These are phyloP conservation scores for Tubiluchus corallicola DNA, from an alignment of 2,888 invertebrate genomes.

Conservation along the genomic window DNA sequence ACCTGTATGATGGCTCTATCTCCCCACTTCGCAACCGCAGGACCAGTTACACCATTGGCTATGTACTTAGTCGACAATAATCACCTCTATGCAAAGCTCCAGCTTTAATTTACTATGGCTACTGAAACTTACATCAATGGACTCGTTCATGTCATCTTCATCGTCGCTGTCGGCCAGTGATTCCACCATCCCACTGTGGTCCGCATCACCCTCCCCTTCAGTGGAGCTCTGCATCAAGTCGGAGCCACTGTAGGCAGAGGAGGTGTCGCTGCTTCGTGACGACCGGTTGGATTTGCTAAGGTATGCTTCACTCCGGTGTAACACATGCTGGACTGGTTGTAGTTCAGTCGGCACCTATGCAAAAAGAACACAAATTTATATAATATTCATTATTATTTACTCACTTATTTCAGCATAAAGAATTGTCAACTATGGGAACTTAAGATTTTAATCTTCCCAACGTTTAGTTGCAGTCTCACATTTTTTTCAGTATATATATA, in stretches of 20 bases:
- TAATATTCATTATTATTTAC: too few relatives aligned
- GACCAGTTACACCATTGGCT: conserved; percentile 16
- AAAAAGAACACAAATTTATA: conserved; percentile 8
- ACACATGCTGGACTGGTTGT: conserved; percentile 12
- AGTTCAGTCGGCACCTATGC: conserved; percentile 9
- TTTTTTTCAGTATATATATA: too few relatives aligned
- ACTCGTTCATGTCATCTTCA: conserved; percentile 70
- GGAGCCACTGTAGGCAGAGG: conserved; percentile 86
- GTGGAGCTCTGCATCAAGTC: conserved; percentile 93
- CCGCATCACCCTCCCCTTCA: conserved; percentile 54
- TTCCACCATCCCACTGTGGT: conserved; percentile 80
- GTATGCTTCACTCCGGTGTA: conserved; percentile 41
- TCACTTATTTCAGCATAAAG: background rate
- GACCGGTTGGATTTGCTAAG: conserved; percentile 49
- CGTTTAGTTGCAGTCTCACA: too few relatives aligned
- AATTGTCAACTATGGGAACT: too few relatives aligned
- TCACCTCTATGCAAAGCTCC: conserved; percentile 15
- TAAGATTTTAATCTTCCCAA: too few relatives aligned
- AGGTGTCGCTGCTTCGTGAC: conserved; percentile 78
- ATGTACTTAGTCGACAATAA: background rate
- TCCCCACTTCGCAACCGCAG: too few relatives aligned
- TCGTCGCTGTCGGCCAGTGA: conserved; percentile 91
- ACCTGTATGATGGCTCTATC: too few relatives aligned
- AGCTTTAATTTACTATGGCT: conserved; percentile 4
- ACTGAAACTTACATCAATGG: conserved; percentile 15